Evolutionary conservation across 2,888 invertebrate genomes (phyloP).

Genomic region (Diaperis boleti): DNA sequence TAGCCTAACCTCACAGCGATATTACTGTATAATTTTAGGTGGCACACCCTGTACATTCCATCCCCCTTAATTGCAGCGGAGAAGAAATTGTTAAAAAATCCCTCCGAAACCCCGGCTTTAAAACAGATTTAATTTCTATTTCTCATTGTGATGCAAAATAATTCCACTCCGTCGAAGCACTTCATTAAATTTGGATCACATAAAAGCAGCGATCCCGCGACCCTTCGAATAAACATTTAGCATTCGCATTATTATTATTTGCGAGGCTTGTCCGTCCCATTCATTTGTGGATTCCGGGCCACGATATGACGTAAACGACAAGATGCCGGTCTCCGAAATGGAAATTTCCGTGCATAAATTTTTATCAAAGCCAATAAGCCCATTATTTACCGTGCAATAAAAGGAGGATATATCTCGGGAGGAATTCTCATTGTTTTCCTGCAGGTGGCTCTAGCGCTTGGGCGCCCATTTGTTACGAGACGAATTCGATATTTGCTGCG

Average conservation of each 20-base stretch:
- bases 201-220: slow-evolving; percentile 24
- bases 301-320: slow-evolving; percentile 8
- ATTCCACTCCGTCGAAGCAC: slow-evolving; percentile 26
- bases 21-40: too few relatives aligned
- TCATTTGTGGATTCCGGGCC: slow-evolving; percentile 12
- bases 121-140: slow-evolving; percentile 23
- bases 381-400: slow-evolving; percentile 50
- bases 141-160: slow-evolving; percentile 35
- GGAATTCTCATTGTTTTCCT: slow-evolving; percentile 49
- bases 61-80: too few relatives aligned
- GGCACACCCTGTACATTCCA: too few relatives aligned
- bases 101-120: slow-evolving; percentile 3
- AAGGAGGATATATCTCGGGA: slow-evolving; percentile 47
- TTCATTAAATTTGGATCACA: slow-evolving; percentile 37
- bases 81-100: background rate
- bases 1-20: too few relatives aligned
- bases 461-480: slow-evolving; percentile 50
- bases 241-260: slow-evolving; percentile 38
- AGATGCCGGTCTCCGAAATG: slow-evolving; percentile 15
- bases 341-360: slow-evolving; percentile 46
- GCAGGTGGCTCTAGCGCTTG: slow-evolving; percentile 47
- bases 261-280: slow-evolving; percentile 17
- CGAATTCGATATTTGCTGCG: slow-evolving; percentile 50
- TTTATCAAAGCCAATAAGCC: slow-evolving; percentile 50
- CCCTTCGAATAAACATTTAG: slow-evolving; percentile 35